A percentile compares a stretch with the other conserved stretches of the same genome.
Evolutionary conservation across 2,113 vertebrate species (phyloP).

Genomic region (Meriones unguiculatus): DNA sequence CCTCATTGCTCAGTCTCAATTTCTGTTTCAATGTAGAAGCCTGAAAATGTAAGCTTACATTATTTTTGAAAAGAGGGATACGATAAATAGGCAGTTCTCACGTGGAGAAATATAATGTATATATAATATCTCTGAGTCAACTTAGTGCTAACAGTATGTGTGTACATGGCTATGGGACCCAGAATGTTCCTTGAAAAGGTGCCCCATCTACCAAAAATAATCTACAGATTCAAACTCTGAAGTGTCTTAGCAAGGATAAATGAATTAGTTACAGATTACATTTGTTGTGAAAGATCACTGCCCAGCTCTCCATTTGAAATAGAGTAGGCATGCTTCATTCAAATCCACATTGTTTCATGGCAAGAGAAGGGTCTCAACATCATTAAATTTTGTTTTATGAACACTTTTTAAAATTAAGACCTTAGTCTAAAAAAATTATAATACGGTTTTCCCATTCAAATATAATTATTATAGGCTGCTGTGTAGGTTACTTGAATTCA

Average conservation of each 20-base stretch:
- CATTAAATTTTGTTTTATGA: neutral
- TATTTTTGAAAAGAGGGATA: neutral
- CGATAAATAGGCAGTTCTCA: too few relatives aligned
- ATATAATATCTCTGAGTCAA: neutral
- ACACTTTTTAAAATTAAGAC: neutral
- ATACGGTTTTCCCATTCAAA: neutral
- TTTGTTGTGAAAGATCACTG: neutral
- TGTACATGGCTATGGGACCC: neutral
- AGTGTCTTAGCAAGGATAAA: constrained; percentile 30
- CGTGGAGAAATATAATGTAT: neutral
- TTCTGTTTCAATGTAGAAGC: neutral
- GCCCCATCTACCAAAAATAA: neutral
- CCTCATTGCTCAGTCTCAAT: neutral
- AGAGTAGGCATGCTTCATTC: neutral
- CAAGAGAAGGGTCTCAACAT: neutral
- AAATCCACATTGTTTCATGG: neutral
- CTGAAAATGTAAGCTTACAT: neutral
- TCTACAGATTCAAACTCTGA: neutral
- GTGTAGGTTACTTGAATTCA: neutral
- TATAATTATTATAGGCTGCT: neutral
- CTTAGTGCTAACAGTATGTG: neutral
- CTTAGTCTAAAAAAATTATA: neutral
- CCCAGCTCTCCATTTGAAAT: neutral
- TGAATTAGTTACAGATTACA: neutral
- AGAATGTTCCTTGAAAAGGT: neutral